Conservation (phyloP, 2,888 invertebrate genomes). For the Tipula confusa region DNA sequence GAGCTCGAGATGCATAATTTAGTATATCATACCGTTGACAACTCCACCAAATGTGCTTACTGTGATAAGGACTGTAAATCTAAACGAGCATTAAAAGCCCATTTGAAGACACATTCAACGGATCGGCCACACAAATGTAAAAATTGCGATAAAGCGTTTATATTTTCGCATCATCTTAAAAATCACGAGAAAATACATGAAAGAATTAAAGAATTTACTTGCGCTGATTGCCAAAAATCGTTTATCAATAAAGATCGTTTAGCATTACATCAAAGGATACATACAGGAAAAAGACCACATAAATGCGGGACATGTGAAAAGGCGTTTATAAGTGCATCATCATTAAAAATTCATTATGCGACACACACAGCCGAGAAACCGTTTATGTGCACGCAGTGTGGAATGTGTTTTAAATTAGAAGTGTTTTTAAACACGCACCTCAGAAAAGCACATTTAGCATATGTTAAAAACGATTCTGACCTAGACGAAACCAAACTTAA, state of each 20-base stretch:
- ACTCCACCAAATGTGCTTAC: not conserved
- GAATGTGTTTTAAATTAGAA: conserved; percentile 17
- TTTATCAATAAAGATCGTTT: conserved; percentile 27
- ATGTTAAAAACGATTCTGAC: not conserved
- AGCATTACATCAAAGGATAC: not conserved
- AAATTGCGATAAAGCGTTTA: not conserved
- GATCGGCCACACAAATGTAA: not conserved
- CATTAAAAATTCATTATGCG: not conserved
- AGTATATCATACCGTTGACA: not conserved
- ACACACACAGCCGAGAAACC: not conserved
- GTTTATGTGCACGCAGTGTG: not conserved
- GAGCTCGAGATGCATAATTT: not conserved
- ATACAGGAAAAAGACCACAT: not conserved
- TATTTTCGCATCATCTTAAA: not conserved
- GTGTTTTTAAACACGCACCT: not conserved
- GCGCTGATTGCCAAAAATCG: not conserved
- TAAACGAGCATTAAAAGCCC: not conserved
- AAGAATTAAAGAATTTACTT: not conserved
- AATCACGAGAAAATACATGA: conserved; percentile 29
- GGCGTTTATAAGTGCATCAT: not conserved
- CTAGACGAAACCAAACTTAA: no score
- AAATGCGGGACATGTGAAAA: not conserved
- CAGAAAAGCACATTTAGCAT: not conserved
- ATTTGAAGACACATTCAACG: not conserved
- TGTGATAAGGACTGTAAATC: not conserved